These are phyloP conservation scores for Mastigias papua DNA, from an alignment of 30 jellyfish, hydroid and myxozoan genomes.

Conservation along the genomic window DNA sequence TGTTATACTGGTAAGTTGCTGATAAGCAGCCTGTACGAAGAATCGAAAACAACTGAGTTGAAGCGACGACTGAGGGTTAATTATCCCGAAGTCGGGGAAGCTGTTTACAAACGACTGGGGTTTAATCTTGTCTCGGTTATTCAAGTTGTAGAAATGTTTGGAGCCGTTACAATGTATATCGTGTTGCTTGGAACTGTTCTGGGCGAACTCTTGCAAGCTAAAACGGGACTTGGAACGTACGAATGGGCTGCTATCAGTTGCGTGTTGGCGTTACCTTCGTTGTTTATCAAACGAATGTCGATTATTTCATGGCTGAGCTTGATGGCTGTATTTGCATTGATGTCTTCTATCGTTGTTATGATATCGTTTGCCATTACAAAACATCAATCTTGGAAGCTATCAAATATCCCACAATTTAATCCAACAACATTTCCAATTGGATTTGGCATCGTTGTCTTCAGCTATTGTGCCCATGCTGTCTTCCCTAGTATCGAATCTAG, in stretches of 20 bases:
- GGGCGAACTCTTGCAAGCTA: slow-evolving; percentile 76
- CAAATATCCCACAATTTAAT: slow-evolving; percentile 85
- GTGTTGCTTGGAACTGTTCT: slow-evolving; percentile 87
- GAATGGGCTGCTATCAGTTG: slow-evolving; percentile 97
- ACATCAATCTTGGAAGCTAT: slow-evolving; percentile 69
- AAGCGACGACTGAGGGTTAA: slow-evolving; percentile 81
- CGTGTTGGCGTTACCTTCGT: slow-evolving; percentile 80
- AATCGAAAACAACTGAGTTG: slow-evolving; percentile 78
- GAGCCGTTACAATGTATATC: slow-evolving; percentile 92
- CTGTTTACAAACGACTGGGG: slow-evolving; percentile 81
- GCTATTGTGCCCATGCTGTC: slow-evolving; percentile 98
- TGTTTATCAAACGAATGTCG: slow-evolving; percentile 91
- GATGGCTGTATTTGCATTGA: slow-evolving; percentile 90
- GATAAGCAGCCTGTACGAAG: slow-evolving; percentile 91
- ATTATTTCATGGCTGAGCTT: slow-evolving; percentile 93
- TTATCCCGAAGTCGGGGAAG: slow-evolving; percentile 96
- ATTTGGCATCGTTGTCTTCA: slow-evolving; percentile 93
- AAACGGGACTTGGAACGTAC: slow-evolving; percentile 79
- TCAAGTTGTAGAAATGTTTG: slow-evolving; percentile 91
- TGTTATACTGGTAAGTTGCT: slow-evolving; percentile 93
- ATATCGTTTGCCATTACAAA: slow-evolving; percentile 84
- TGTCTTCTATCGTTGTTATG: slow-evolving; percentile 84
- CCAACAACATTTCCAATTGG: slow-evolving; percentile 95
- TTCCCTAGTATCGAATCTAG: slow-evolving; percentile 97
- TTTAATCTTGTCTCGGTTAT: slow-evolving; percentile 68